phyloP scores from a whole-genome alignment of 2,797 vertebrate species.

The Pampus argenteus region DNA sequence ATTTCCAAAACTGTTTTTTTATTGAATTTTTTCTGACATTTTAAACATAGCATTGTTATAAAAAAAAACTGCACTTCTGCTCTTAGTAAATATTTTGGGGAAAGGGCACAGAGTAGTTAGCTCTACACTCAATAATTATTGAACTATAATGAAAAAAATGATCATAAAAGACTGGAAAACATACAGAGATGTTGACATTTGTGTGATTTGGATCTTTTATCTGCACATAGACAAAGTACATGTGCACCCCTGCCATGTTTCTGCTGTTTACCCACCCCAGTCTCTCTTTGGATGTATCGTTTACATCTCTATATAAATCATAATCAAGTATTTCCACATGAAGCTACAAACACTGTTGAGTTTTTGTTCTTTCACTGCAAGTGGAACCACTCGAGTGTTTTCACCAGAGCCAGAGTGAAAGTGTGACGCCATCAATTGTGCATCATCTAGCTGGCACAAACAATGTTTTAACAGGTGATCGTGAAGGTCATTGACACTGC shows the following conservation, averaged over 20 bases:
- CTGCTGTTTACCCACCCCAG: background rate
- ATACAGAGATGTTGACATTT: background rate
- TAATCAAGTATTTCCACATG: background rate
- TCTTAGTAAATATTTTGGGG: background rate
- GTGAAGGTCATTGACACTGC: constrained; percentile 47
- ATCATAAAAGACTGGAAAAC: background rate
- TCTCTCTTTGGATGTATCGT: background rate
- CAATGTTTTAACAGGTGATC: constrained; percentile 60
- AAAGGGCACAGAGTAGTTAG: too few species aligned
- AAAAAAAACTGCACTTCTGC: background rate
- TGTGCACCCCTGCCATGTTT: background rate
- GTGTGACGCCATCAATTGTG: constrained; percentile 17
- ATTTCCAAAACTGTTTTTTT: background rate
- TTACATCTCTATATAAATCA: background rate
- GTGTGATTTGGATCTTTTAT: background rate
- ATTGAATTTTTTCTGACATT: too few species aligned
- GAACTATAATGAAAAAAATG: background rate
- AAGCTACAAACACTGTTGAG: background rate
- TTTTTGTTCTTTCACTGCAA: background rate
- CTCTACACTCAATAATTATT: background rate
- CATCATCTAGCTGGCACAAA: constrained; percentile 40
- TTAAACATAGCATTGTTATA: background rate
- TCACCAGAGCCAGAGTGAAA: constrained; percentile 15
- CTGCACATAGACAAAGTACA: background rate
- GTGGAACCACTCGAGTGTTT: constrained; percentile 33